Conservation (phyloP, 2,113 vertebrate genomes). For the Psammodynastes pulverulentus region DNA sequence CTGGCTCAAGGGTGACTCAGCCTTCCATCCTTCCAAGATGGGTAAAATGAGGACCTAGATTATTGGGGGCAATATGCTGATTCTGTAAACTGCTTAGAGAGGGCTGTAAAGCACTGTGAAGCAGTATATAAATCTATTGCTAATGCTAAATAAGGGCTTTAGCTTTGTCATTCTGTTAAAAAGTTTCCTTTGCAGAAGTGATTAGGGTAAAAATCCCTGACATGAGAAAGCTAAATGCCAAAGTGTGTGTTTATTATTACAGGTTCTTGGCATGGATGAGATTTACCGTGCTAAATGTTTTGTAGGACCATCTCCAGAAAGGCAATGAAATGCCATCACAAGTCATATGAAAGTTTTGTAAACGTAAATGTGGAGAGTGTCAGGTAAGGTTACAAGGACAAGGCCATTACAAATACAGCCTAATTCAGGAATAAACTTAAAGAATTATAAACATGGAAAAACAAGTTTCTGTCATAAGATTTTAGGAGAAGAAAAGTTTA, state of each 20-base stretch:
- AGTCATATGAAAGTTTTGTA: not conserved
- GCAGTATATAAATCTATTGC: too few species aligned
- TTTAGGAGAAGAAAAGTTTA: too few species aligned
- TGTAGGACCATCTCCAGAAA: not conserved
- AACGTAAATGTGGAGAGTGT: not conserved
- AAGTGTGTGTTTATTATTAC: not conserved
- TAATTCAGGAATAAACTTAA: too few species aligned
- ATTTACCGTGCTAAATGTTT: not conserved
- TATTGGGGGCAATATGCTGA: too few species aligned
- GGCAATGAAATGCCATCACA: not conserved
- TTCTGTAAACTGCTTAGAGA: too few species aligned
- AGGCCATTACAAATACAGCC: too few species aligned
- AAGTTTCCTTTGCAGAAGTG: not conserved
- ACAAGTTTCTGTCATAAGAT: too few species aligned
- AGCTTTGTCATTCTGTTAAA: not conserved
- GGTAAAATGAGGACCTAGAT: too few species aligned
- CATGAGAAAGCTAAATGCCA: not conserved
- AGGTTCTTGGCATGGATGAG: not conserved
- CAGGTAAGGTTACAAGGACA: not conserved
- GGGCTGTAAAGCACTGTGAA: too few species aligned
- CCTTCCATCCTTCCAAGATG: too few species aligned
- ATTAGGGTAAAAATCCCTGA: not conserved
- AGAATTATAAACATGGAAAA: too few species aligned
- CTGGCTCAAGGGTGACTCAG: too few species aligned
- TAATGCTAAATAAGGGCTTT: not conserved